Evolutionary conservation across 2,113 vertebrate genomes (phyloP).

Genomic region (Nothoprocta pentlandii): DNA sequence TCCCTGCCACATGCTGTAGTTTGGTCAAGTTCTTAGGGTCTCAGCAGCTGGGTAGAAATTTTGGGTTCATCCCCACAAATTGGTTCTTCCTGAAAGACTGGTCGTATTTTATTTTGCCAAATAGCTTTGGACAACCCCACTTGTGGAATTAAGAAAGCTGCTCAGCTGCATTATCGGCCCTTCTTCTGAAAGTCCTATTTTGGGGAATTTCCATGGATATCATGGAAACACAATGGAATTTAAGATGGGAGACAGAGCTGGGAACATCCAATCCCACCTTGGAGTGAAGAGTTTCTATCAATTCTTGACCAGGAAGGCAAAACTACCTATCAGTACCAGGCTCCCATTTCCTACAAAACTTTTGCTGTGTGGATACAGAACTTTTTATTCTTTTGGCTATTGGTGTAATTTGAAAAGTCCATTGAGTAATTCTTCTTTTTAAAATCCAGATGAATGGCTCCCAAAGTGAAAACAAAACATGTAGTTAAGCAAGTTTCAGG

Average conservation of each 20-base stretch:
- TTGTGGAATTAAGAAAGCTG: not conserved
- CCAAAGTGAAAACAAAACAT: not conserved
- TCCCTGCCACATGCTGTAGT: fast-evolving
- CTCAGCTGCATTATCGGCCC: not conserved
- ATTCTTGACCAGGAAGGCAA: not conserved
- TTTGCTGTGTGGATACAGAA: not conserved
- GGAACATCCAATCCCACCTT: not conserved
- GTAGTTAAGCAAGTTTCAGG: not conserved
- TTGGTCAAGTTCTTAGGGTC: not conserved
- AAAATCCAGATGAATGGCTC: not conserved
- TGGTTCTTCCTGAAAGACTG: not conserved
- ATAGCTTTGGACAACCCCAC: not conserved
- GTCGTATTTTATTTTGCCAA: not conserved
- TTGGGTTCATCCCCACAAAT: fast-evolving
- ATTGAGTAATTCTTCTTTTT: not conserved
- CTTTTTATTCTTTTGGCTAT: not conserved
- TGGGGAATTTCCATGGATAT: not conserved
- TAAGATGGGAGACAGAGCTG: not conserved
- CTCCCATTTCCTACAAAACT: not conserved
- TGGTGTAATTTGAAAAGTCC: not conserved
- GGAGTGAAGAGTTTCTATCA: not conserved
- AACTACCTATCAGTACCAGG: not conserved
- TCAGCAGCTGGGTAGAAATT: not conserved
- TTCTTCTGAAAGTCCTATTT: not conserved
- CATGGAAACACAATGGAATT: not conserved